Evolutionary conservation across 2,797 vertebrate species (phyloP).

Genomic region (Chelidonichthys spinosus): DNA sequence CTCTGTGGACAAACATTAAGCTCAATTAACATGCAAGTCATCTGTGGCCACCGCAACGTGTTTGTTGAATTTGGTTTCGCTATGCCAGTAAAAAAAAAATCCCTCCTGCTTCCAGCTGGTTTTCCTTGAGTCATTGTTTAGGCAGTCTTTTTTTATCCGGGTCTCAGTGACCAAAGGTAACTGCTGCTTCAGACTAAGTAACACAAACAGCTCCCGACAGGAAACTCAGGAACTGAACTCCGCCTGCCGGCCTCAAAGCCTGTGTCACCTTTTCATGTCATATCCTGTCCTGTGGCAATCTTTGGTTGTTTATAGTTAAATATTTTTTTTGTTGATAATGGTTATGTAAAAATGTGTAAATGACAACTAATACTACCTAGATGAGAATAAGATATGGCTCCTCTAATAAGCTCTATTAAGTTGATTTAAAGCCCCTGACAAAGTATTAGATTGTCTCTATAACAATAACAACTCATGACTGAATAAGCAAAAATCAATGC

Average conservation of each 20-base stretch:
- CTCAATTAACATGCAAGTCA: slow-evolving; percentile 13
- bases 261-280: slow-evolving; percentile 62
- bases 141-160: slow-evolving; percentile 11
- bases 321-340: background rate
- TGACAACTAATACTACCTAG: background rate
- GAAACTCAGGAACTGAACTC: slow-evolving; percentile 66
- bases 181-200: slow-evolving; percentile 45
- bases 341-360: background rate
- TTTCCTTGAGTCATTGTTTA: slow-evolving; percentile 52
- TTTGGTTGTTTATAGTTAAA: background rate
- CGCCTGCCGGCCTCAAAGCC: slow-evolving; percentile 57
- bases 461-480: no score
- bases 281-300: slow-evolving; percentile 42
- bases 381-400: background rate
- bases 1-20: slow-evolving; percentile 44
- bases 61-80: slow-evolving; percentile 27
- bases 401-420: background rate
- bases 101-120: slow-evolving; percentile 20
- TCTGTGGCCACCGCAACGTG: background rate
- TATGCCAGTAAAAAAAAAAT: slow-evolving; percentile 21
- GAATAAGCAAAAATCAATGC: background rate
- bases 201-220: slow-evolving; percentile 53
- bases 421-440: background rate
- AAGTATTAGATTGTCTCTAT: background rate
- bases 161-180: slow-evolving; percentile 52